Evolutionary conservation across 2,113 vertebrate species (phyloP).

Genomic region (Mystacornis crossleyi): DNA sequence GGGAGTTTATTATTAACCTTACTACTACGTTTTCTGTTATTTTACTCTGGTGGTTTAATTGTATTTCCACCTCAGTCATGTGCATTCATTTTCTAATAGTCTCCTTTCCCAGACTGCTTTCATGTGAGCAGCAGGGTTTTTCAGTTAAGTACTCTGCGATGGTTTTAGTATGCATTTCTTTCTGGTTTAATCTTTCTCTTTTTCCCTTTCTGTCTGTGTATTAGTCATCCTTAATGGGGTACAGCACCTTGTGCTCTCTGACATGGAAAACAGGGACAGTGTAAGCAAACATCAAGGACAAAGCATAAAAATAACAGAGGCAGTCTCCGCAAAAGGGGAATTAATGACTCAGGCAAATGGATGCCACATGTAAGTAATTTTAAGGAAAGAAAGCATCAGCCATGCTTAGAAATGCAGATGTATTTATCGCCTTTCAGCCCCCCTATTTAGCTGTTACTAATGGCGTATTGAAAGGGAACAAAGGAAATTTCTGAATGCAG

Average conservation of each 20-base stretch:
- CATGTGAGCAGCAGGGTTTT: constrained; percentile 41
- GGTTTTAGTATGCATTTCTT: constrained; percentile 21
- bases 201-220: neutral
- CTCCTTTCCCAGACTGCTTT: constrained; percentile 21
- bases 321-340: neutral
- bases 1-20: constrained; percentile 62
- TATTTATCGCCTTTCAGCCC: constrained; percentile 56
- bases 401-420: constrained; percentile 45
- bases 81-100: constrained; percentile 17
- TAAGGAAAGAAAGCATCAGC: constrained; percentile 43
- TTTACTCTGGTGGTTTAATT: constrained; percentile 50
- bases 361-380: constrained; percentile 49
- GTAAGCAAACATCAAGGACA: constrained; percentile 56
- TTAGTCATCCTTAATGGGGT: constrained; percentile 57
- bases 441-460: constrained; percentile 30
- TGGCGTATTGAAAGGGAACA: neutral
- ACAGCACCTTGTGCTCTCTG: constrained; percentile 38
- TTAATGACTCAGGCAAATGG: constrained; percentile 31
- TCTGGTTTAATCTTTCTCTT: neutral
- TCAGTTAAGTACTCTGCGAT: constrained; percentile 1
- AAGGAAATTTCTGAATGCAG: constrained; percentile 8
- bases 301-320: neutral
- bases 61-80: constrained; percentile 45
- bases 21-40: constrained; percentile 44
- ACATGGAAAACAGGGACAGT: constrained; percentile 41